phyloP scores from a whole-genome alignment of 2,797 vertebrate genomes.

The Phrynocephalus guinanensis region DNA sequence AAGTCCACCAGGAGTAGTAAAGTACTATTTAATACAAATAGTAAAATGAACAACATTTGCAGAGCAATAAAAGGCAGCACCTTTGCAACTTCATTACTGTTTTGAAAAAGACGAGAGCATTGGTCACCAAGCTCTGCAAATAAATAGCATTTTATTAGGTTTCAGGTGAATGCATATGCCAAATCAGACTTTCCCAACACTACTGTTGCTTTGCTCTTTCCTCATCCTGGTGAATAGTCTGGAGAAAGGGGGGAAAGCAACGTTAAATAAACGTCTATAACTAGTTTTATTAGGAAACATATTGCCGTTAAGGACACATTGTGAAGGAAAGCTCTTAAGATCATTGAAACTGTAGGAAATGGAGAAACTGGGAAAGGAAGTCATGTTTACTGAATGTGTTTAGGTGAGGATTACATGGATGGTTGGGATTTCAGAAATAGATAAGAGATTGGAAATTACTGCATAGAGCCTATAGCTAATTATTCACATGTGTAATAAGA shows the following conservation, averaged over 20 bases:
- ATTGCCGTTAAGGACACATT: constrained; percentile 71
- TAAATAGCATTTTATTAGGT: constrained; percentile 71
- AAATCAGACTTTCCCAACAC: constrained; percentile 51
- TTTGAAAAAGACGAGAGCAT: constrained; percentile 67
- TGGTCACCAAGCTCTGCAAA: constrained; percentile 63
- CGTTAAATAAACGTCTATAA: constrained; percentile 72
- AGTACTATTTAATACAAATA: constrained; percentile 72
- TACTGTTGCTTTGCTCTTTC: constrained; percentile 66
- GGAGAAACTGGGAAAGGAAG: constrained; percentile 35
- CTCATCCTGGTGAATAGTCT: constrained; percentile 65
- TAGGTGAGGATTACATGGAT: constrained; percentile 64
- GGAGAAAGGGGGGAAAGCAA: constrained; percentile 33
- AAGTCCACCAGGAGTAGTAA: constrained; percentile 63
- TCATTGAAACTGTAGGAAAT: constrained; percentile 67
- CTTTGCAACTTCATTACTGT: constrained; percentile 66
- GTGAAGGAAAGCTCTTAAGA: constrained; percentile 73
- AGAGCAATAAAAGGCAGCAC: constrained; percentile 68
- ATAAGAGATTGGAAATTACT: constrained; percentile 62
- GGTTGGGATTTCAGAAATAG: constrained; percentile 63
- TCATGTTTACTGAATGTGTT: constrained; percentile 70
- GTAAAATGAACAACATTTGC: constrained; percentile 71
- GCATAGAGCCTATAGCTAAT: constrained; percentile 64
- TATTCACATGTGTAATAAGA: constrained; percentile 66
- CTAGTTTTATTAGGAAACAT: constrained; percentile 72
- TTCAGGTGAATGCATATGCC: constrained; percentile 46